Evolutionary conservation across 2,797 vertebrate species (phyloP).

Genomic region (Ambastaia sidthimunki): DNA sequence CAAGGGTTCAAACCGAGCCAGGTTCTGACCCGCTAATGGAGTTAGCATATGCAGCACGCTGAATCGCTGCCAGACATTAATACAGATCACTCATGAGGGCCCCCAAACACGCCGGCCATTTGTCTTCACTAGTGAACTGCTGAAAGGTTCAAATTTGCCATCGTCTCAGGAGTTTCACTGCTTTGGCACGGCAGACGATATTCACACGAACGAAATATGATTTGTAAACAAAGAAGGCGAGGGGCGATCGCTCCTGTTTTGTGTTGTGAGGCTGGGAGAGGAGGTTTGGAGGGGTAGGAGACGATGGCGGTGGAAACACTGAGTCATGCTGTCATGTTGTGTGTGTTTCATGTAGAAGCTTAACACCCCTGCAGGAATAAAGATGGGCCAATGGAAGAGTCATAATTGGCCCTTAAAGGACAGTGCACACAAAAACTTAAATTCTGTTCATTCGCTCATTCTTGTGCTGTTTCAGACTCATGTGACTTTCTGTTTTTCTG

Average conservation of each 20-base stretch:
- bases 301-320: constrained; percentile 46
- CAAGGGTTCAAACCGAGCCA: constrained; percentile 62
- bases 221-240: constrained; percentile 10
- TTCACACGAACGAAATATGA: constrained; percentile 32
- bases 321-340: constrained; percentile 51
- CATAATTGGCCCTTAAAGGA: neutral
- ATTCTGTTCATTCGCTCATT: neutral
- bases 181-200: constrained; percentile 49
- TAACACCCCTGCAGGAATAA: neutral
- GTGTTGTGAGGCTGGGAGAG: neutral
- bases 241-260: neutral
- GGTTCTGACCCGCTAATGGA: constrained; percentile 81
- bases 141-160: constrained; percentile 78
- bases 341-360: constrained; percentile 21
- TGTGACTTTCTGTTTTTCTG: too few relatives aligned
- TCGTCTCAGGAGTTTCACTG: constrained; percentile 68
- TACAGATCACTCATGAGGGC: constrained; percentile 79
- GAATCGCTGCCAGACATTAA: constrained; percentile 79
- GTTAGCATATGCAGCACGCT: constrained; percentile 78
- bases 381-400: neutral
- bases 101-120: constrained; percentile 77
- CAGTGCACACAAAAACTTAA: constrained; percentile 12
- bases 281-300: constrained; percentile 33
- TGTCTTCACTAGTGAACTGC: constrained; percentile 80
- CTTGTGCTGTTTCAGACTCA: too few relatives aligned